phyloP scores from a whole-genome alignment of 2,888 invertebrate species.

The Trichogramma dendrolimi region DNA sequence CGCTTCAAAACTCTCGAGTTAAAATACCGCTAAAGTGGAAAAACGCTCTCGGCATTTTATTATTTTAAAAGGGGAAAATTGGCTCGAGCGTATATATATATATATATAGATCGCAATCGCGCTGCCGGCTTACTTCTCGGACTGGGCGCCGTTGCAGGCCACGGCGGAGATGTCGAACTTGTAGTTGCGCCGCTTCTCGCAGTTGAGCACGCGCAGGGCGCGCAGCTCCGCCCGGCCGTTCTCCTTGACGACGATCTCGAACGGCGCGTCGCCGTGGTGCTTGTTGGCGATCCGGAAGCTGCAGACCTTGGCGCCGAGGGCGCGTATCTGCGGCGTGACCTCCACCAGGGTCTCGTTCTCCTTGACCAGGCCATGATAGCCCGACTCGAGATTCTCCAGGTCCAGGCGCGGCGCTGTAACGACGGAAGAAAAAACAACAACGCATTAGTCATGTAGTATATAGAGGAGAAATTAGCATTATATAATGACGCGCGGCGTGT shows the following conservation, averaged over 20 bases:
- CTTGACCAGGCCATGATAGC: conserved; percentile 87
- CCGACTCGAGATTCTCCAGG: conserved; percentile 76
- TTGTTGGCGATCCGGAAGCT: conserved; percentile 86
- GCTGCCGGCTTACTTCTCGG: conserved; percentile 65
- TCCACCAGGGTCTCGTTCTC: conserved; percentile 91
- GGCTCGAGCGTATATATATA: no score
- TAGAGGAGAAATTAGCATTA: no score
- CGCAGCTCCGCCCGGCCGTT: conserved; percentile 80
- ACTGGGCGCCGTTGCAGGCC: conserved; percentile 82
- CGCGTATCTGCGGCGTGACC: conserved; percentile 86
- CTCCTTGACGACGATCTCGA: conserved; percentile 73
- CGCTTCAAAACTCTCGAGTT: no score
- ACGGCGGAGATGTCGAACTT: conserved; percentile 94
- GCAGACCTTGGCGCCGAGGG: conserved; percentile 70
- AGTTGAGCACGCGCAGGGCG: conserved; percentile 81
- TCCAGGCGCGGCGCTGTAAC: conserved; percentile 69
- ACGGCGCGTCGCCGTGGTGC: conserved; percentile 91
- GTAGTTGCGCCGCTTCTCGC: conserved; percentile 90
- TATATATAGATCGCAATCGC: no score
- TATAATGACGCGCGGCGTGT: no score
- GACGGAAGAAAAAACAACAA: no score
- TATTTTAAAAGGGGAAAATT: no score
- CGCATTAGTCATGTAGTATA: no score
- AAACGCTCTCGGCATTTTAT: no score
- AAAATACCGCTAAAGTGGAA: no score